A percentile compares a stretch with the other conserved stretches of the same genome.
phyloP scores from a whole-genome alignment of 2,888 invertebrate species.

The Thymelicus lineola region DNA sequence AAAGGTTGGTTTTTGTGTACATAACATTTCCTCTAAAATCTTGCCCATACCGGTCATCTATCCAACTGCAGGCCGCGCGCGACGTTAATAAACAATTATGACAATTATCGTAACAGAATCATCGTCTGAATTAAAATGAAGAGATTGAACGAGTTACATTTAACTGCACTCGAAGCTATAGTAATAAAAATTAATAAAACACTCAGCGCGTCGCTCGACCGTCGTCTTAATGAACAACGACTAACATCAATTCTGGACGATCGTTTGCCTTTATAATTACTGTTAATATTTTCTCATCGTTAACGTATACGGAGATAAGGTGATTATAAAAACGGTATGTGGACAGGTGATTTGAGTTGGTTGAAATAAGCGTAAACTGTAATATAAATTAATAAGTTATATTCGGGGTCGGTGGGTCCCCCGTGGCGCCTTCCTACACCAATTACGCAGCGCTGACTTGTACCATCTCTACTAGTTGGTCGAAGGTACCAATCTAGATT shows the following conservation, averaged over 20 bases:
- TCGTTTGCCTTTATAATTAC: conserved; percentile 79
- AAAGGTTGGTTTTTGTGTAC: too few relatives aligned
- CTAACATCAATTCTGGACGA: conserved; percentile 68
- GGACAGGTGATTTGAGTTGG: conserved; percentile 78
- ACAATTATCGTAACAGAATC: conserved; percentile 5
- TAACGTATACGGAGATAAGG: conserved; percentile 72
- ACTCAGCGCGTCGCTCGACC: conserved; percentile 57
- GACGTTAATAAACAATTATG: neutral
- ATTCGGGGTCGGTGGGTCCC: conserved; percentile 66
- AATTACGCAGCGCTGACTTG: conserved; percentile 42
- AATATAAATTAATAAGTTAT: conserved; percentile 83
- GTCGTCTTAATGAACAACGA: conserved; percentile 69
- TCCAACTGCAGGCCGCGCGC: too few relatives aligned
- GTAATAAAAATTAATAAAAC: conserved; percentile 75
- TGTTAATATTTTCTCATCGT: conserved; percentile 81
- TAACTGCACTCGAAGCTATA: conserved; percentile 40
- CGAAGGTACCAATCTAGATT: conserved; percentile 38
- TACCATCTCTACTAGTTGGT: conserved; percentile 22
- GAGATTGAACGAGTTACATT: conserved; percentile 24
- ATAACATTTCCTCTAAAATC: too few relatives aligned
- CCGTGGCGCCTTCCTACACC: conserved; percentile 59
- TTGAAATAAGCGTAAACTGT: conserved; percentile 71
- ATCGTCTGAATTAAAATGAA: conserved; percentile 5
- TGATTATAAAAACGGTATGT: conserved; percentile 77
- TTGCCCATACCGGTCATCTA: too few relatives aligned